phyloP scores from a whole-genome alignment of 2,888 invertebrate genomes.

The Plagodis pulveraria region DNA sequence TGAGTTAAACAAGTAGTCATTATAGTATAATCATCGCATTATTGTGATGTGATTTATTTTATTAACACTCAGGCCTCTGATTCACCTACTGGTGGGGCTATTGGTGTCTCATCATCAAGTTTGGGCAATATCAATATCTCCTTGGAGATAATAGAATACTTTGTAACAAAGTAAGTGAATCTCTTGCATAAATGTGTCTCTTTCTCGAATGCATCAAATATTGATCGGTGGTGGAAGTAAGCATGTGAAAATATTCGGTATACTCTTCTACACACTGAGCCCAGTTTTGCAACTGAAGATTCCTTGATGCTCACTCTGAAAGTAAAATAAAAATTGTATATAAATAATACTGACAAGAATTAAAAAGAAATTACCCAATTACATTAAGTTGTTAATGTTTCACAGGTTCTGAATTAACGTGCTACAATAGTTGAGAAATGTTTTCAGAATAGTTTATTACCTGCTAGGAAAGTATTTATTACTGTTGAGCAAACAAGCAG shows the following conservation, averaged over 20 bases:
- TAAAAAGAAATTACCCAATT: too few relatives aligned
- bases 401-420: too few relatives aligned
- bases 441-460: constrained; percentile 71
- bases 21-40: too few relatives aligned
- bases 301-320: constrained; percentile 99
- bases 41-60: too few relatives aligned
- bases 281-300: constrained; percentile 98
- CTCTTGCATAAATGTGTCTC: constrained; percentile 97
- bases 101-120: constrained; percentile 90
- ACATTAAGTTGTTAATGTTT: too few relatives aligned
- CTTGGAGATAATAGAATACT: constrained; percentile 99
- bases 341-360: too few relatives aligned
- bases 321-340: constrained; percentile 34
- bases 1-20: too few relatives aligned
- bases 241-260: constrained; percentile 99
- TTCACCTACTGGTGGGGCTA: constrained; percentile 81
- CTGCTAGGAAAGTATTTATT: constrained; percentile 99
- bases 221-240: constrained; percentile 98
- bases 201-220: constrained; percentile 99
- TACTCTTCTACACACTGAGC: constrained; percentile 98
- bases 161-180: constrained; percentile 99
- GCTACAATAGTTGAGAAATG: neutral
- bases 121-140: constrained; percentile 99
- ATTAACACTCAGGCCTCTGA: constrained; percentile 73
- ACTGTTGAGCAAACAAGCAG: constrained; percentile 98